These are phyloP conservation scores for Temnothorax unifasciatus DNA, from an alignment of 2,888 invertebrate genomes.

Conservation along the genomic window DNA sequence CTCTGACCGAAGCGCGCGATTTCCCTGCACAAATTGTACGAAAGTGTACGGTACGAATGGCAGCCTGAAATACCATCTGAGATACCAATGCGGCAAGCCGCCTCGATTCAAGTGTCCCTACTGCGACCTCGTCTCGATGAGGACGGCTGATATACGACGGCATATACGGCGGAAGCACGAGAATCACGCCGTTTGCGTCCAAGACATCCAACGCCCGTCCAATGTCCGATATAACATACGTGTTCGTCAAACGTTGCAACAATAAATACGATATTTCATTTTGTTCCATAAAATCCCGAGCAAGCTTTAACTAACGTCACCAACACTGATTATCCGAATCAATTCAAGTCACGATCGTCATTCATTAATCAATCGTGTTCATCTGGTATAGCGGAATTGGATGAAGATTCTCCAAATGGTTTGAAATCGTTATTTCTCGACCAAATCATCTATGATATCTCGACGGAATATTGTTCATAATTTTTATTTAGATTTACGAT, in stretches of 20 bases:
- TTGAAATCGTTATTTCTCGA: background rate
- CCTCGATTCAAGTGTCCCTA: constrained; percentile 83
- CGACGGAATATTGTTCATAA: background rate
- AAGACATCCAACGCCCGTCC: constrained; percentile 57
- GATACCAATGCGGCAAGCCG: constrained; percentile 81
- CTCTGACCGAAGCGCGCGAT: constrained; percentile 40
- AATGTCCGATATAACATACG: constrained; percentile 11
- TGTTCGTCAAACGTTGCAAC: constrained; percentile 1
- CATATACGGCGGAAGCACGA: constrained; percentile 76
- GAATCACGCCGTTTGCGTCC: constrained; percentile 67
- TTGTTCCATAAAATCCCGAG: background rate
- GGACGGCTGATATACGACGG: constrained; percentile 77
- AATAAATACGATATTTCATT: constrained; percentile 50
- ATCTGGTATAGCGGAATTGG: background rate
- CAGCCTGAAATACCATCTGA: constrained; percentile 75
- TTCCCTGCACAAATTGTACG: constrained; percentile 78
- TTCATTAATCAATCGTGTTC: background rate
- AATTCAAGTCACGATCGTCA: background rate
- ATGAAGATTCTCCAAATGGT: background rate
- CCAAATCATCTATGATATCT: background rate
- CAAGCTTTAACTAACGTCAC: background rate
- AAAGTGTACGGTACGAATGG: constrained; percentile 74
- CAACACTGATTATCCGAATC: background rate
- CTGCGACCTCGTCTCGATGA: constrained; percentile 80
- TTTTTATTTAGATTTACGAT: constrained; percentile 12